Base-by-base conservation (phyloP, 2,113 vertebrate genomes). In the Lepisosteus oculatus region DNA sequence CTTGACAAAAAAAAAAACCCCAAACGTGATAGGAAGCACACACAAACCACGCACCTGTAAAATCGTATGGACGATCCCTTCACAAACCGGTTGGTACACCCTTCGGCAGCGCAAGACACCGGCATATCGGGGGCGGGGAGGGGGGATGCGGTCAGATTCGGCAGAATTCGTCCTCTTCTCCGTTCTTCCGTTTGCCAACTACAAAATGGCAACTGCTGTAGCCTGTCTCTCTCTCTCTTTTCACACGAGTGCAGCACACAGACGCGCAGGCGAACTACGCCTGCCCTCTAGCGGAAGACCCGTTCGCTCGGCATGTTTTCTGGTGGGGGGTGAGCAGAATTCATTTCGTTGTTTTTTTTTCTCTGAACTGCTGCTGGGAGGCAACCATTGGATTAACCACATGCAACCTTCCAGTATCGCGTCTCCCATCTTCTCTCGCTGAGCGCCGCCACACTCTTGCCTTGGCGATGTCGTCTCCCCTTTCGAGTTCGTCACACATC, bases 11-110 rank as follows among this genome's bases (percentile, higher is more conserved):
- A 71, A 42, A 63, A 17, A 65, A 9, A 2, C 56, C 2, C 14
- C 14, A 62, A 51, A 43, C 43, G 13, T n/a, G 1, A 29, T 2
- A 70, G 55, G 45, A 55, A 65, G 14, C 13, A 14, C 8, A 17
- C 3, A 64, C 17, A 3, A 54, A 17, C 6, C n/a, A 68, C 70
- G 78, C 76, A 93, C 91, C 90, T 84, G 77, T 93, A 93, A 82
- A 93, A 93, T 14, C 90, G 54, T 42, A 93, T 92, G 61, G 90
- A 89, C 0, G 91, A 93, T 0, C 90, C 91, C 77, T 93, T 93
- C 0, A 91, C 71, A 57, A 93, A 93, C 59, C 87, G 90, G 56
- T 93, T 92, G 74, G 87, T 88, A 73, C 91, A 93, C 1, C 87
- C 89, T 1, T 68, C 69, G 0, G 88, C 88, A 41, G 90, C 90